These are phyloP conservation scores for Nanorana parkeri DNA, from an alignment of 2,113 vertebrate species.

Conservation along the genomic window DNA sequence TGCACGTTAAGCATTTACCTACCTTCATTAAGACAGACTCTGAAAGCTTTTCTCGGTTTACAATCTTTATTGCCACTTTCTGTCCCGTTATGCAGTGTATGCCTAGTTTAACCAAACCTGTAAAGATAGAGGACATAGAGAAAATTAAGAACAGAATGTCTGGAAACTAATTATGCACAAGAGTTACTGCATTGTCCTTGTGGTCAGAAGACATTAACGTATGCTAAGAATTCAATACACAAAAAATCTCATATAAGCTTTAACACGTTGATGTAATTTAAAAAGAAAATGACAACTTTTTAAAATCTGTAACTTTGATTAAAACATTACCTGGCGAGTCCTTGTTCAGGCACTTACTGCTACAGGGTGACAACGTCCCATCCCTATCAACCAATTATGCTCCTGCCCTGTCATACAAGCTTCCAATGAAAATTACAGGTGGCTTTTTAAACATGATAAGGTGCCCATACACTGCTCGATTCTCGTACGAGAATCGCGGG, in stretches of 20 bases:
- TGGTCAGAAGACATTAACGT: too few relatives aligned
- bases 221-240: too few relatives aligned
- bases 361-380: too few relatives aligned
- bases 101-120: constrained; percentile 91
- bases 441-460: too few relatives aligned
- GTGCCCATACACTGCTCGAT: too few relatives aligned
- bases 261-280: neutral
- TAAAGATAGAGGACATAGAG: neutral
- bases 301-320: neutral
- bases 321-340: too few relatives aligned
- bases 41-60: constrained; percentile 91
- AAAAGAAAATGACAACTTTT: too few relatives aligned
- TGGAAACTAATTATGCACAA: neutral
- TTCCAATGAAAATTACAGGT: too few relatives aligned
- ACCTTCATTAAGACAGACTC: constrained; percentile 95
- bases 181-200: neutral
- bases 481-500: too few relatives aligned
- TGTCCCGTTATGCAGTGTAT: constrained; percentile 91
- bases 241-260: neutral
- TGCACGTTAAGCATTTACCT: constrained; percentile 21
- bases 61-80: constrained; percentile 94
- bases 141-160: neutral
- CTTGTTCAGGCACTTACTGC: too few relatives aligned
- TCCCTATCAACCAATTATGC: too few relatives aligned
- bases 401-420: too few relatives aligned